Base-by-base conservation (phyloP, 2,888 invertebrate genomes). In the Ceramica pisi region DNA sequence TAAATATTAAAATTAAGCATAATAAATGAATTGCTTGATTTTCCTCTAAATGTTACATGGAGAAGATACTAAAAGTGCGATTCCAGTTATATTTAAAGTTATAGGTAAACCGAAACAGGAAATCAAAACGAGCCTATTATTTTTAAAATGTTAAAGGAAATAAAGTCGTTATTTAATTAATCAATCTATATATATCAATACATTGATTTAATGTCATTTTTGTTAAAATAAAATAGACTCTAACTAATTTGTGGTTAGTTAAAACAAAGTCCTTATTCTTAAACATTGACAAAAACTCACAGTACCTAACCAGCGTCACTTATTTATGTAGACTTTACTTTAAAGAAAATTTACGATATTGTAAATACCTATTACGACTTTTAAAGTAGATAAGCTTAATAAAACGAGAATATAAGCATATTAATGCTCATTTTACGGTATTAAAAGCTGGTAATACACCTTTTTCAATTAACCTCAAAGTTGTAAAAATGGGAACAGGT, bases 391-490 rank as follows among this genome's bases (percentile, higher is more conserved):
- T 71, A 61, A 56, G 12, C 57, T 62, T 44, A 68, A 57, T 81
- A 73, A 66, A 69, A 78, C 60, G 38, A 53, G 71, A 66, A 81
- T 70, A 72, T 74, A 76, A 86, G 82, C 75, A 78, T 72, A 78
- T 85, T 86, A 81, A 87, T 70, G 59, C 67, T 35, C 41, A 65
- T 83, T 89, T 88, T 84, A 86, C 74, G 48, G 64, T 59, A 66
- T 56, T n/a, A 71, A 61, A 76, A 72, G 75, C 74, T 70, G 71
- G 67, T 83, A 75, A 84, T 82, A 80, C n/a, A 23, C 16, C 73
- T 62, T 71, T 85, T 87, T 82, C 77, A 82, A 89, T 87, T 87
- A 84, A 82, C 67, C 66, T 72, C 48, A 16, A 57, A 70, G 61
- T 56, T 74, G 55, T 81, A 61, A 71, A 80, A 85, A 80, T 65